Evolutionary conservation across 2,113 vertebrate species (phyloP).

Genomic region (Beaufortia kweichowensis): DNA sequence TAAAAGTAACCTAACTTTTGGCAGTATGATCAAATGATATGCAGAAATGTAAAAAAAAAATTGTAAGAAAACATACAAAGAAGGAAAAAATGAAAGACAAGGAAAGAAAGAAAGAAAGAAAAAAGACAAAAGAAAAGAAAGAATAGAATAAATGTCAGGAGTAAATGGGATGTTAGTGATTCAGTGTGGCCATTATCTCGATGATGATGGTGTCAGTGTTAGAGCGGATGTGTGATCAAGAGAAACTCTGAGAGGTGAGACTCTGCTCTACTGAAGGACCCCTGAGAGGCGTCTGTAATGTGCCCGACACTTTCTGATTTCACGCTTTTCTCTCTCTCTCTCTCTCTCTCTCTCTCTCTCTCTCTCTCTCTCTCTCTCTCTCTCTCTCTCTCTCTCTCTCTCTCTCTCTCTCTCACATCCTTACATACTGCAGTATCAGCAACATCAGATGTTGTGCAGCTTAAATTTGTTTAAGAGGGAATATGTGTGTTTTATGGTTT

Average conservation of each 20-base stretch:
- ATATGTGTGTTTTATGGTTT: background rate
- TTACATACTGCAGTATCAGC: conserved; percentile 10
- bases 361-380: background rate
- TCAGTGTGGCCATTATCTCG: background rate
- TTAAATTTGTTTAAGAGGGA: background rate
- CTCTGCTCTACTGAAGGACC: conserved; percentile 1
- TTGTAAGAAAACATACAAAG: background rate
- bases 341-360: background rate
- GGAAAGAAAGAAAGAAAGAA: background rate
- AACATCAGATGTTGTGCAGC: conserved; percentile 13
- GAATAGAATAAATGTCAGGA: background rate
- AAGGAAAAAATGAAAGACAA: background rate
- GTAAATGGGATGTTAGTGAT: background rate
- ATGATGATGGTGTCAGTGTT: conserved; percentile 5
- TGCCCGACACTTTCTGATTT: conserved; percentile 36
- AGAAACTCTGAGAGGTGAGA: conserved; percentile 29
- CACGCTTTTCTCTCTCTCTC: conserved; percentile 26
- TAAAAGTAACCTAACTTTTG: no score
- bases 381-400: background rate
- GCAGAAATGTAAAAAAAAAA: background rate
- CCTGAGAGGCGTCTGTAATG: conserved; percentile 37
- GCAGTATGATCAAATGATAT: no score
- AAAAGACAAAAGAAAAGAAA: background rate
- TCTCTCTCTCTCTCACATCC: background rate
- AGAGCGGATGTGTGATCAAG: conserved; percentile 7